A percentile compares a stretch with the other conserved stretches of the same genome.
phyloP scores from a whole-genome alignment of 2,888 invertebrate genomes.

The Hecatera dysodea region DNA sequence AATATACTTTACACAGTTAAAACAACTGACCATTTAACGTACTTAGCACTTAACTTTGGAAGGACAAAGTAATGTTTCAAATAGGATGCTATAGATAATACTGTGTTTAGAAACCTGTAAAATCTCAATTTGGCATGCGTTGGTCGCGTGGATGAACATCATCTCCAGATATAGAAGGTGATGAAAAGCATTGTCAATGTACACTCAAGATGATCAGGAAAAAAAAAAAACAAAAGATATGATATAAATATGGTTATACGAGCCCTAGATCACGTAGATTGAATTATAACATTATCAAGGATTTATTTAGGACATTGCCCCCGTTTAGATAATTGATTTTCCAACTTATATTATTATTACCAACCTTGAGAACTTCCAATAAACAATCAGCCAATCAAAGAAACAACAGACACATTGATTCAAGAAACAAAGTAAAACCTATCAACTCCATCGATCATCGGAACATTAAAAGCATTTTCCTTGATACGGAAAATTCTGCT shows the following conservation, averaged over 20 bases:
- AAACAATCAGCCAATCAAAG: constrained; percentile 25
- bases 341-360: background rate
- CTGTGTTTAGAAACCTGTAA: constrained; percentile 27
- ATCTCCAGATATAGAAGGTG: background rate
- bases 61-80: constrained; percentile 6
- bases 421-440: constrained; percentile 32
- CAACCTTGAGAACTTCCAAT: constrained; percentile 20
- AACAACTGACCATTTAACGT: constrained; percentile 48
- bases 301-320: constrained; percentile 37
- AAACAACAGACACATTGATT: constrained; percentile 7
- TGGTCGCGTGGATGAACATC: background rate
- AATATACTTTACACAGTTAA: constrained; percentile 35
- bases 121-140: constrained; percentile 21
- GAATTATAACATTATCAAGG: constrained; percentile 28
- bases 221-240: background rate
- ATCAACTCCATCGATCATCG: constrained; percentile 39
- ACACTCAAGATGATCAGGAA: background rate
- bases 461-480: constrained; percentile 49
- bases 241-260: background rate
- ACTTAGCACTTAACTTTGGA: constrained; percentile 32
- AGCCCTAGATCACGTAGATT: constrained; percentile 2
- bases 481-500: constrained; percentile 52
- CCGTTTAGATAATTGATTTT: constrained; percentile 31
- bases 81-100: constrained; percentile 25
- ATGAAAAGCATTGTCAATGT: background rate